These are phyloP conservation scores for Cynopterus brachyotis DNA, from an alignment of 2,113 vertebrate species.

Conservation along the genomic window DNA sequence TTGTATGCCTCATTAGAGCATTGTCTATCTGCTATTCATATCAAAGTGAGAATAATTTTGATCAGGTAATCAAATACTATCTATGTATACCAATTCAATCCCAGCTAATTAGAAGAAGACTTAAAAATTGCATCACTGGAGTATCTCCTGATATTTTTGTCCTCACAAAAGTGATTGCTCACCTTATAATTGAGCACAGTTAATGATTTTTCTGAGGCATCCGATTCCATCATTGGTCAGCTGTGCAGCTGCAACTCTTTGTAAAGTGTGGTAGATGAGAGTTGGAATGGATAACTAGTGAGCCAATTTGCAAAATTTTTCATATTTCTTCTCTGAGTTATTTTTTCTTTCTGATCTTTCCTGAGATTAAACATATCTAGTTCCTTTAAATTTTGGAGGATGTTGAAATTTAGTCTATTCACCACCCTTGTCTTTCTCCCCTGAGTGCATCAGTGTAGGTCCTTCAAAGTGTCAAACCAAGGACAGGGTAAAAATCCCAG, in stretches of 20 bases:
- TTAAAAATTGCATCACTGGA: background rate
- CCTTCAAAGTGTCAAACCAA: conserved; percentile 19
- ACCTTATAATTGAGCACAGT: background rate
- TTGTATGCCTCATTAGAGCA: background rate
- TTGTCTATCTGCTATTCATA: background rate
- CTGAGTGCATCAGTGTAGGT: background rate
- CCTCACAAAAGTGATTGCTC: background rate
- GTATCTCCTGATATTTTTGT: background rate
- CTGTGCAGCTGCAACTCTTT: background rate
- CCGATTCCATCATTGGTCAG: background rate
- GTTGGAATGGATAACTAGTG: background rate
- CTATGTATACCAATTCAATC: background rate
- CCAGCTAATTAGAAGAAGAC: background rate
- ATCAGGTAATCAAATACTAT: background rate
- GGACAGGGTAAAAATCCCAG: background rate
- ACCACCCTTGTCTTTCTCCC: background rate
- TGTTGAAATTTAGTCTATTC: background rate
- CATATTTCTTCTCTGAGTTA: background rate
- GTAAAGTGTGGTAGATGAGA: background rate
- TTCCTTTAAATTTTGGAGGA: conserved; percentile 8
- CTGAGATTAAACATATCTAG: background rate
- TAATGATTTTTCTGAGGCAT: background rate
- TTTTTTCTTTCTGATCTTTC: background rate
- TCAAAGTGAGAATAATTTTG: background rate
- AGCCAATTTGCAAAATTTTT: background rate